Base-by-base conservation (phyloP, 1,140 invertebrate genomes). In the Heliconius eleuchia region DNA sequence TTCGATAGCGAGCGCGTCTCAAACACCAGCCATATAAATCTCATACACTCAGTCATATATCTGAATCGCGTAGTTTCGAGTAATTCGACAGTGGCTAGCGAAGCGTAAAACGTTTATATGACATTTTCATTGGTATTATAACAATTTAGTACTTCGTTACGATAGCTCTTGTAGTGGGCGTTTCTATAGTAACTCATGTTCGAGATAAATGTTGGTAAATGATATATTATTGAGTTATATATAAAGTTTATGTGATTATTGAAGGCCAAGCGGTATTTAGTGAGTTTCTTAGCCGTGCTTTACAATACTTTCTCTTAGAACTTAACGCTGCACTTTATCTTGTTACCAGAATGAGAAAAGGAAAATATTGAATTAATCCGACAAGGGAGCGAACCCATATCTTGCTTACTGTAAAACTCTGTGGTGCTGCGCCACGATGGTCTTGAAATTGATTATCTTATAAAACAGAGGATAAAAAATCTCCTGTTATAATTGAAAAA, bases 251-350 rank as follows among this genome's bases (percentile, higher is more conserved):
- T 75, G 74, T 39, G 66, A 76, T 73, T 80, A 79, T 79, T 71
- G 19, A 72, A 72, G 79, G 75, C 79, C 57, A 77, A 77, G 79
- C 79, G 73, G 60, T 77, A 74, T 70, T 46, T 80, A 76, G 71
- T 80, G 46, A 74, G 52, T 70, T 76, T 37, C 55, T 76, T 80
- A 80, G 71, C 74, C 37, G 71, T 80, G 74, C 52, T 66, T 71
- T 37, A 71, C 71, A 71, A 71, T 71, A 71, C 60, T 66, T 66
- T 66, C 60, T 66, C 60, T 66, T 66, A 66, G 7, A 66, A 13
- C 4, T 11, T 46, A 46, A 46, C 42, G 42, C 42, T 11, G 42
- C 42, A 46, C 11, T 46, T 46, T 46, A 13, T 46, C 9, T 46
- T 46, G 34, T 46, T 46, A 46, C 42, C 42, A 46, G 11, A 46